Base-by-base conservation (phyloP, 2,113 vertebrate species). In the Suricata suricatta region DNA sequence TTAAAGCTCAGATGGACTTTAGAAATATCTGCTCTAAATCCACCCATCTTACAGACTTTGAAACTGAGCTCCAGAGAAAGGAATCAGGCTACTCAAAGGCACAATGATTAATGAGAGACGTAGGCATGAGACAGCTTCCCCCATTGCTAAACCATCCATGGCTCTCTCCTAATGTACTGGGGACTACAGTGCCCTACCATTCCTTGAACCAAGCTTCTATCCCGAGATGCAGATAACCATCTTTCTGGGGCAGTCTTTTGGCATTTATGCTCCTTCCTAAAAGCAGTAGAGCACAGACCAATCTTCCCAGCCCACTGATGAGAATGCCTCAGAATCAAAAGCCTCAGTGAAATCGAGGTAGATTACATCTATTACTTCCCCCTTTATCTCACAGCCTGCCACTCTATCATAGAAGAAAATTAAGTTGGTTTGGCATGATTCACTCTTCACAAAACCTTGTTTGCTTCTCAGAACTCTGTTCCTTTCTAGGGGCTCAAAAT, bases 371-470 rank as follows among this genome's bases (percentile, higher is more conserved):
- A 96, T 93, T 87, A 87, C 93, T 96, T 95, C 72, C 41, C 41
- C 57, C 88, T 98, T 95, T 97, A 96, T 98, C 91, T 97, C 60
- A 83, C 35, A 47, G 74, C 84, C 79, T 90, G 93, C 91, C 92
- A 95, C 88, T 97, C 95, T 96, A 71, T 96, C 93, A 96, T 44
- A 97, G 77, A 94, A 97, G 79, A 93, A 97, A 96, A 98, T 97
- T 96, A 95, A 95, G 72, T 97, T 98, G 90, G 87, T 93, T 92
- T 93, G 87, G 82, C 92, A 95, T 93, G 94, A 94, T 86, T 97
- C 96, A 44, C 95, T 94, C 79, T 82, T 88, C 91, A 88, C 66
- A 97, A 90, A 98, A 95, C 54, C 84, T 80, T 96, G 92, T 92
- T 92, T 94, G 74, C 93, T 90, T 44, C 83, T 96, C 71, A 96